Base-by-base conservation (phyloP, 37 sponge, comb jelly and placozoan species). In the Agelas oroides region DNA sequence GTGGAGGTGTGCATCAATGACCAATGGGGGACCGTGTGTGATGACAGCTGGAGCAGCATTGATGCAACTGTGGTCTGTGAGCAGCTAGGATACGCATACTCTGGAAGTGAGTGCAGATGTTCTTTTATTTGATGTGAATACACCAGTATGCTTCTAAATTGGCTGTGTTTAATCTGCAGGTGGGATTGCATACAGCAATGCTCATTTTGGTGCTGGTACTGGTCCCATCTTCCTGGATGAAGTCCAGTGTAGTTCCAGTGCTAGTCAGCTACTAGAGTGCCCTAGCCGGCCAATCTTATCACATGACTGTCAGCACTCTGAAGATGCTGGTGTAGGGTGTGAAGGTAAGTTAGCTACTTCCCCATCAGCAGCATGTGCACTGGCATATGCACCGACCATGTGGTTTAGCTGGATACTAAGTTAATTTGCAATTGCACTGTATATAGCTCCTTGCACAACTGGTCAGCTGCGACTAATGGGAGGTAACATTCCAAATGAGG, bases 321-420 rank as follows among this genome's bases (percentile, higher is more conserved):
- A 39, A 37, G 72, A 71, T 71, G 72, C 72, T 71, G 72, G 72
- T 37, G 72, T 71, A 2, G 41, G 40, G 24, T 71, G 72, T 71
- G 72, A 71, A 71, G 72, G 37, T 71, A 23, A 21, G 25, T 71
- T 34, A n/a, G n/a, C n/a, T n/a, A n/a, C n/a, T n/a, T n/a, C n/a
- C n/a, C n/a, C n/a, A n/a, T n/a, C n/a, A n/a, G n/a, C n/a, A n/a
- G n/a, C n/a, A n/a, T n/a, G n/a, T n/a, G n/a, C n/a, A n/a, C n/a
- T n/a, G 24, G 19, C 40, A 40, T 37, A 36, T 71, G 72, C 21
- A 71, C 13, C n/a, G 13, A 61, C 25, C 11, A 23, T 23, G 25
- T 25, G 5, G n/a, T 23, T 23, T 5, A 25, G 14, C 5, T 8
- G 8, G 6, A 46, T 46, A 8, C 8, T 46, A 46, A 3, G 8